These are phyloP conservation scores for Hesperia comma DNA, from an alignment of 2,888 invertebrate species.

Conservation along the genomic window DNA sequence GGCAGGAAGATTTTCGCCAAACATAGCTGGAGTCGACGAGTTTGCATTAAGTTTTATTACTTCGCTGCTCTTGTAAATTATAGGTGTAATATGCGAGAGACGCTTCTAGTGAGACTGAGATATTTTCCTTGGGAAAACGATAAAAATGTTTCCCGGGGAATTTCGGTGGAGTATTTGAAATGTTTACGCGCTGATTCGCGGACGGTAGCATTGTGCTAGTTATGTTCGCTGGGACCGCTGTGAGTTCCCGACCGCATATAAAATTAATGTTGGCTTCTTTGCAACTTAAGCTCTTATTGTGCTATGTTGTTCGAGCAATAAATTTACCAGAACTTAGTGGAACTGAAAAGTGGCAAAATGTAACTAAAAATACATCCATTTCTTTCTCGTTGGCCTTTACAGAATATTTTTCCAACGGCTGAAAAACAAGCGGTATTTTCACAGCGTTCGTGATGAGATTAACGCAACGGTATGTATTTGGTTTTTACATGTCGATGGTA, in stretches of 20 bases:
- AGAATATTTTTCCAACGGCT: too few relatives aligned
- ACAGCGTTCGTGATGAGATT: too few relatives aligned
- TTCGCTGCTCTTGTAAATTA: constrained; percentile 76
- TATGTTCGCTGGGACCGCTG: not conserved
- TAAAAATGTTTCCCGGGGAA: constrained; percentile 60
- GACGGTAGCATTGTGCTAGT: constrained; percentile 17
- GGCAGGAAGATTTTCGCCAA: constrained; percentile 68
- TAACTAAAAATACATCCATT: not conserved
- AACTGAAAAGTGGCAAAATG: not conserved
- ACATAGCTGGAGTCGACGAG: constrained; percentile 68
- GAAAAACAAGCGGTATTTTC: too few relatives aligned
- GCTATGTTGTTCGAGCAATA: not conserved
- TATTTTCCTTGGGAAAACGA: constrained; percentile 62
- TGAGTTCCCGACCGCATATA: constrained; percentile 3
- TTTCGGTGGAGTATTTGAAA: constrained; percentile 51
- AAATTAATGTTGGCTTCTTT: constrained; percentile 9
- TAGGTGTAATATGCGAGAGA: constrained; percentile 66
- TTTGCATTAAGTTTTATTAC: constrained; percentile 80
- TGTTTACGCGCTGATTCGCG: constrained; percentile 53
- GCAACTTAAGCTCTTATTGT: constrained; percentile 4
- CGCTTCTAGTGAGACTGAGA: constrained; percentile 55
- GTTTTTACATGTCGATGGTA: too few relatives aligned
- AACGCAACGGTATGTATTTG: too few relatives aligned
- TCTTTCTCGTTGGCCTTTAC: not conserved
- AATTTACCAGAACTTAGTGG: not conserved